phyloP scores from a whole-genome alignment of 2,888 invertebrate genomes.

The Bugula neritina region DNA sequence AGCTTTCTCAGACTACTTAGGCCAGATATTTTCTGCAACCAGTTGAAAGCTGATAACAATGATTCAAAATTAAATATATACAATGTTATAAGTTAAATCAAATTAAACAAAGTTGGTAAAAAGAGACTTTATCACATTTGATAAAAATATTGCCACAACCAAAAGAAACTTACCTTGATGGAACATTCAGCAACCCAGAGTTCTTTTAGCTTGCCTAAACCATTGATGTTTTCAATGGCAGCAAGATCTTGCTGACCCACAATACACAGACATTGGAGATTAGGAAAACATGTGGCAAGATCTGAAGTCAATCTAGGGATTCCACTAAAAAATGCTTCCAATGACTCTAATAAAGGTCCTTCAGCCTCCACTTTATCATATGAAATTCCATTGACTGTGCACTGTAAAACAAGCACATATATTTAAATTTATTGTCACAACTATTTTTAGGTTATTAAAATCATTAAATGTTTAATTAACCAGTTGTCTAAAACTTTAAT shows the following conservation, averaged over 20 bases:
- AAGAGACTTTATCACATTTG: too few relatives aligned
- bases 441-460: background rate
- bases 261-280: slow-evolving; percentile 29
- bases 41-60: background rate
- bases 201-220: slow-evolving; percentile 28
- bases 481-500: too few relatives aligned
- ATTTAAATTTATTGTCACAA: background rate
- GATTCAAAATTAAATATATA: background rate
- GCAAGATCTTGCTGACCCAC: slow-evolving; percentile 28
- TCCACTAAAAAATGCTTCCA: slow-evolving; percentile 31
- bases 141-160: too few relatives aligned
- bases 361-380: slow-evolving; percentile 28
- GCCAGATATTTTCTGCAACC: slow-evolving; percentile 4
- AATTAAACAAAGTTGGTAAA: too few relatives aligned
- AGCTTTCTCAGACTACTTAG: background rate
- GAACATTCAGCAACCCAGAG: slow-evolving; percentile 31
- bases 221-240: slow-evolving; percentile 28
- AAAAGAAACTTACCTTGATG: slow-evolving; percentile 29
- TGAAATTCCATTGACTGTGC: slow-evolving; percentile 30
- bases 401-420: slow-evolving; percentile 24
- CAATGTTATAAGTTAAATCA: background rate
- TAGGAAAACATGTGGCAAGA: slow-evolving; percentile 29
- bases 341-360: slow-evolving; percentile 27
- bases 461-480: background rate
- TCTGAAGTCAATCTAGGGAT: slow-evolving; percentile 28